Conservation (phyloP, 2,888 invertebrate species). For the Aproaerema taeniolella region DNA sequence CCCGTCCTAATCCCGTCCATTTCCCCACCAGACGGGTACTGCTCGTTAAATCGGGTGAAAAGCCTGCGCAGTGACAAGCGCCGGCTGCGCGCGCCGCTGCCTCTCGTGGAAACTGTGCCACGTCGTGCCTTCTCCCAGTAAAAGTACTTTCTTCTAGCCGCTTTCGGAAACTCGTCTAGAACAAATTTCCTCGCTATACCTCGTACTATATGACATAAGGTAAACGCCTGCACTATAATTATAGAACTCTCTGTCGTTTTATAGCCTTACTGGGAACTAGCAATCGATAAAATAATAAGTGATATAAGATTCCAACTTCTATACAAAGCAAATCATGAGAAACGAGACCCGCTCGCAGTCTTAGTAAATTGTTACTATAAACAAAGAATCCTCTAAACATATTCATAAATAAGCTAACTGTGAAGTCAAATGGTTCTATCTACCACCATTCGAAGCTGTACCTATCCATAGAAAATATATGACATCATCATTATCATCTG, state of each 20-base stretch:
- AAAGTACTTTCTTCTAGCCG: conserved; percentile 75
- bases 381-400: too few relatives aligned
- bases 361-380: too few relatives aligned
- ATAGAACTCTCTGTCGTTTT: conserved; percentile 47
- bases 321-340: too few relatives aligned
- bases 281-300: too few relatives aligned
- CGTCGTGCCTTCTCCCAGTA: conserved; percentile 63
- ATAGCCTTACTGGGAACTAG: conserved; percentile 45
- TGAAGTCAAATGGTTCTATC: too few relatives aligned
- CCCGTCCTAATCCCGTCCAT: conserved; percentile 41
- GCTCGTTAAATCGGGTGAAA: conserved; percentile 52
- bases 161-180: conserved; percentile 71
- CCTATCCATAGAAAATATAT: too few relatives aligned
- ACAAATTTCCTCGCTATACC: conserved; percentile 63
- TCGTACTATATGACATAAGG: conserved; percentile 69
- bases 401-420: too few relatives aligned
- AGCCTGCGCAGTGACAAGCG: conserved; percentile 38
- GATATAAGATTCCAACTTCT: too few relatives aligned
- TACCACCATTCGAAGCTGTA: too few relatives aligned
- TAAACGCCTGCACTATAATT: conserved; percentile 55
- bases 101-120: conserved; percentile 72
- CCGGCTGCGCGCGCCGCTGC: conserved; percentile 26
- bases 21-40: conserved; percentile 32
- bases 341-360: too few relatives aligned
- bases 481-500: too few relatives aligned